Conservation (phyloP, 2,797 vertebrate genomes). For the Bradypodion ventrale region DNA sequence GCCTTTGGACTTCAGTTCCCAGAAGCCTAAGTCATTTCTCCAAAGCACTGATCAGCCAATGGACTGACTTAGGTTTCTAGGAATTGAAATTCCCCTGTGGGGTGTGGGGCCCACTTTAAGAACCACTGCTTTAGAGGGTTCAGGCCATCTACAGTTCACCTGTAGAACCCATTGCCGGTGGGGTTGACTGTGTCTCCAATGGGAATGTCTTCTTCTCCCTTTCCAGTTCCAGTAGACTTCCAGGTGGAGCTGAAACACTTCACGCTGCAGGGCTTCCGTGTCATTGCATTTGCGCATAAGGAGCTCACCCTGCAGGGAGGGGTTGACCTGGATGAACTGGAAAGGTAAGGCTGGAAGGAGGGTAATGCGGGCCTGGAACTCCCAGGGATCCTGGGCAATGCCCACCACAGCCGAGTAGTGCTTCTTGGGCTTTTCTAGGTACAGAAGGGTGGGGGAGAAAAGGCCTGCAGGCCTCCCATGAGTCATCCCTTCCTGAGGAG, state of each 20-base stretch:
- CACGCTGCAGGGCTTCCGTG: constrained; percentile 74
- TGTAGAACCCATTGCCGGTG: neutral
- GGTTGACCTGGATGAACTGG: constrained; percentile 28
- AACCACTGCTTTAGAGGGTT: neutral
- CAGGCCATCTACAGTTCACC: neutral
- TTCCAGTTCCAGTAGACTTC: constrained; percentile 72
- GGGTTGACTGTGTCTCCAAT: neutral
- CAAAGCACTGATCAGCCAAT: too few relatives aligned
- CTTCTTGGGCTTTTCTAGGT: too few relatives aligned
- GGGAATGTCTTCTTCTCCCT: neutral
- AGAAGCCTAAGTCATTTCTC: too few relatives aligned
- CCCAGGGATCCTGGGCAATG: too few relatives aligned
- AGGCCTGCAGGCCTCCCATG: too few relatives aligned
- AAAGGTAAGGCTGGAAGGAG: constrained; percentile 57
- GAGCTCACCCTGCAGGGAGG: constrained; percentile 36
- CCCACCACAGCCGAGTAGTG: too few relatives aligned
- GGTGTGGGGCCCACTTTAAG: too few relatives aligned
- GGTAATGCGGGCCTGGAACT: too few relatives aligned
- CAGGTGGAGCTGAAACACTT: constrained; percentile 60
- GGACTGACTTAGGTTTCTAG: too few relatives aligned
- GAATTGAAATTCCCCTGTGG: too few relatives aligned
- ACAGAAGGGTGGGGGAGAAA: too few relatives aligned
- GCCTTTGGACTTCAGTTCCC: too few relatives aligned
- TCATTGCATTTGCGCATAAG: constrained; percentile 73
- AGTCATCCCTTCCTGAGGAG: neutral